Conservation (phyloP, 2,888 invertebrate genomes). For the Cecidostiba fungosa region DNA sequence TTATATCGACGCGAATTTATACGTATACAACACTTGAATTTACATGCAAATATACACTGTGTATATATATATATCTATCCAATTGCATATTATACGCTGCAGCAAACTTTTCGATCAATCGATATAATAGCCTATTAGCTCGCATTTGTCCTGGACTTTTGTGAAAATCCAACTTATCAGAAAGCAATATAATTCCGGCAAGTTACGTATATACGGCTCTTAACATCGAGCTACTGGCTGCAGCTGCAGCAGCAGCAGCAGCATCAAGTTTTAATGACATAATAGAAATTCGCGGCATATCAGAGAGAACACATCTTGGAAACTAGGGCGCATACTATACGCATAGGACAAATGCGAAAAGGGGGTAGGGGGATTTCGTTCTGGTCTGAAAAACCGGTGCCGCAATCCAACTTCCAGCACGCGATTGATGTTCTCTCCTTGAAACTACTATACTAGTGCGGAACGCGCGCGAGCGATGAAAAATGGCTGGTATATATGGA, state of each 20-base stretch:
- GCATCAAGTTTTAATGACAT: constrained; percentile 12
- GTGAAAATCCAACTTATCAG: background rate
- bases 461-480: background rate
- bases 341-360: background rate
- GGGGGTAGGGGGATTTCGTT: background rate
- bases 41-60: no score
- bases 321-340: background rate
- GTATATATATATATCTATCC: no score
- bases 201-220: constrained; percentile 1
- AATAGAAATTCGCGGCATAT: constrained; percentile 20
- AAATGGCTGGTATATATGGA: background rate
- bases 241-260: background rate
- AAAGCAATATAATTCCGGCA: background rate
- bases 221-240: background rate
- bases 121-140: background rate
- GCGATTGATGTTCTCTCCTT: constrained; percentile 28
- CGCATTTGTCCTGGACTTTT: background rate
- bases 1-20: background rate
- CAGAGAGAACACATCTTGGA: background rate
- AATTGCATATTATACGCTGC: no score
- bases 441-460: background rate
- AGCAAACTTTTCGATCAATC: background rate
- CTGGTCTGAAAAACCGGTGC: constrained; percentile 10
- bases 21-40: no score
- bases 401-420: constrained; percentile 17